phyloP scores from a whole-genome alignment of 2,797 vertebrate genomes.

The Nannoperca obscura region DNA sequence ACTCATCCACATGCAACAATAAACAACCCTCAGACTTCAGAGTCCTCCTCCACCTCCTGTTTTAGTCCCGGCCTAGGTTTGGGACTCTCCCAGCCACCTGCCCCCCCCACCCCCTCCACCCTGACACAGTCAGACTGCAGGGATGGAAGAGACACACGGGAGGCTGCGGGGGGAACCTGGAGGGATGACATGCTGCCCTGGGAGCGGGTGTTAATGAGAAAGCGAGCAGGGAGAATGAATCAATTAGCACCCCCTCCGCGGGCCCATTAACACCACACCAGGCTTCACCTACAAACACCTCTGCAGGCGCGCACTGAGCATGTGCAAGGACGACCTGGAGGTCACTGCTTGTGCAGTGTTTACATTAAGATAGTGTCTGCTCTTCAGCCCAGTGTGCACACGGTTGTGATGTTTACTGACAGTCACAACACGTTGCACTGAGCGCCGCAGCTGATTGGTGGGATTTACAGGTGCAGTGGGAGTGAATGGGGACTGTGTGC shows the following conservation, averaged over 20 bases:
- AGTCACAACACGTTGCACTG: no score
- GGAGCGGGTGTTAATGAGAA: conserved; percentile 83
- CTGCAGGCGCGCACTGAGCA: background rate
- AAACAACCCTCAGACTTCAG: background rate
- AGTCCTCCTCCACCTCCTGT: conserved; percentile 23
- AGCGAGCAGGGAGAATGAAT: conserved; percentile 77
- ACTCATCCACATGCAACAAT: conserved; percentile 14
- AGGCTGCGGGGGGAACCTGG: conserved; percentile 48
- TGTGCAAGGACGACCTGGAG: background rate
- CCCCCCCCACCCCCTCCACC: no score
- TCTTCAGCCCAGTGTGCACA: background rate
- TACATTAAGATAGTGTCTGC: conserved; percentile 12
- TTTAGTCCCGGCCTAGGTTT: conserved; percentile 68
- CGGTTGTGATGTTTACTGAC: background rate
- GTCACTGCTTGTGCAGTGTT: background rate
- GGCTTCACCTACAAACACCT: conserved; percentile 39
- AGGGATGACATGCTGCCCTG: conserved; percentile 68
- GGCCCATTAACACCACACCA: conserved; percentile 75
- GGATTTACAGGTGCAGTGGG: background rate
- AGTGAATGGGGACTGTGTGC: background rate
- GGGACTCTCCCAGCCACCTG: conserved; percentile 66
- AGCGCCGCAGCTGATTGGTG: background rate
- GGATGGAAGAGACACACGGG: conserved; percentile 53
- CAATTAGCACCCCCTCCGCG: conserved; percentile 82
- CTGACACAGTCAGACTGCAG: conserved; percentile 37